A percentile compares a stretch with the other conserved stretches of the same genome.
Conservation (phyloP, 2,797 vertebrate genomes). For the Clarias platycephalus region DNA sequence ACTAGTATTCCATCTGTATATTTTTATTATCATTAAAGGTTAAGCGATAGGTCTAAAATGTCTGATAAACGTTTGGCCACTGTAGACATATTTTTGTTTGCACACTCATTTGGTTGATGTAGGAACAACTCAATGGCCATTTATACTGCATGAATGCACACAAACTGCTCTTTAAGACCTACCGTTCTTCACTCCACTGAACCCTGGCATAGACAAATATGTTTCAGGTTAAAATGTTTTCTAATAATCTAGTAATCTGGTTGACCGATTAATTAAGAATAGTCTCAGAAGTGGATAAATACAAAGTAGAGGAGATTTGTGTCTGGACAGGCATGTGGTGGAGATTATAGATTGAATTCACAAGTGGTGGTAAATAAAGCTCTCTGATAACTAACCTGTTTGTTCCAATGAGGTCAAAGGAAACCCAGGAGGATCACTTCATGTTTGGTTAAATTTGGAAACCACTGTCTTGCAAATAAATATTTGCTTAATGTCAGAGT, state of each 20-base stretch:
- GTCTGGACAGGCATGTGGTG: background rate
- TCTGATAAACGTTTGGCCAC: background rate
- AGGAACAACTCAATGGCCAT: background rate
- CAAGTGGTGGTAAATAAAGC: conserved; percentile 1
- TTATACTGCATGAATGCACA: conserved; percentile 36
- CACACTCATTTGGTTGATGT: conserved; percentile 11
- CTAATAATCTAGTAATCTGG: background rate
- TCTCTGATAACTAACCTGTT: background rate
- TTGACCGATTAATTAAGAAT: background rate
- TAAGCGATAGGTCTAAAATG: background rate
- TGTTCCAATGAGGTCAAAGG: background rate
- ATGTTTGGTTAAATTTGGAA: background rate
- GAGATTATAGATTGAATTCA: conserved; percentile 2
- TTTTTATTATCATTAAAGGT: background rate
- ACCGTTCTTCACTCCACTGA: conserved; percentile 50
- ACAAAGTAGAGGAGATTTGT: background rate
- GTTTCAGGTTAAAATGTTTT: conserved; percentile 3
- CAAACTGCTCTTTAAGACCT: conserved; percentile 28
- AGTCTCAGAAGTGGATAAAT: background rate
- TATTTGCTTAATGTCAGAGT: background rate
- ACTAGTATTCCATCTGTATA: background rate
- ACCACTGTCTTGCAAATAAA: background rate
- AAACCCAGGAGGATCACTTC: background rate
- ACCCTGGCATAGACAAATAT: conserved; percentile 1
- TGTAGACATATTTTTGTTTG: background rate